phyloP scores from a whole-genome alignment of 2,888 invertebrate species.

The Malthinus seriepunctatus region DNA sequence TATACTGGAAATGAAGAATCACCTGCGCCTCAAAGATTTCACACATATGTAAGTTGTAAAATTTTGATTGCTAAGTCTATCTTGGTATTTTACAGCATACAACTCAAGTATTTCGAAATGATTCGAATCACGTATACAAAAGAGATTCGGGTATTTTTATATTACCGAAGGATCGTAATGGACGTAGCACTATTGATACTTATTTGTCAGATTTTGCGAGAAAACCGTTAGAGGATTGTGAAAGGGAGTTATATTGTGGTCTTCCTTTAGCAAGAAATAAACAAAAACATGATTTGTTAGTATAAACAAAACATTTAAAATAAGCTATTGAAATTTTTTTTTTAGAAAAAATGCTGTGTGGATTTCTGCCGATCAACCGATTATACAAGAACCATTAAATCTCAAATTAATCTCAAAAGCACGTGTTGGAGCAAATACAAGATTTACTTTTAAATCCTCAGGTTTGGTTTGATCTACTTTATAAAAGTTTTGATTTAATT shows the following conservation, averaged over 20 bases:
- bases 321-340: slow-evolving; percentile 13
- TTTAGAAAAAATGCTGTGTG: slow-evolving; percentile 46
- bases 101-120: slow-evolving; percentile 41
- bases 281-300: slow-evolving; percentile 43
- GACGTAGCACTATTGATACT: slow-evolving; percentile 40
- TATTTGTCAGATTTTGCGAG: slow-evolving; percentile 40
- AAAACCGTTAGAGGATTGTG: slow-evolving; percentile 10
- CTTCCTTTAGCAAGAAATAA: slow-evolving; percentile 43
- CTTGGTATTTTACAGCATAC: slow-evolving; percentile 41
- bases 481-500: background rate
- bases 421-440: slow-evolving; percentile 47
- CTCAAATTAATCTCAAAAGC: slow-evolving; percentile 43
- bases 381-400: slow-evolving; percentile 37
- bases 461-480: slow-evolving; percentile 45
- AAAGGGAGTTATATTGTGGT: slow-evolving; percentile 42
- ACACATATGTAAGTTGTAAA: slow-evolving; percentile 42
- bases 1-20: slow-evolving; percentile 63
- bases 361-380: slow-evolving; percentile 45
- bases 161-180: slow-evolving; percentile 48
- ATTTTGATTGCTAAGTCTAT: background rate
- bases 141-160: slow-evolving; percentile 47
- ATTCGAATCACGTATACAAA: slow-evolving; percentile 36
- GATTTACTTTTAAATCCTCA: slow-evolving; percentile 56
- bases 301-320: background rate
- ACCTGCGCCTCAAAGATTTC: slow-evolving; percentile 70